A percentile compares a stretch with the other conserved stretches of the same genome.
phyloP scores from a whole-genome alignment of 2,113 vertebrate species.

The Crotalus horridus region DNA sequence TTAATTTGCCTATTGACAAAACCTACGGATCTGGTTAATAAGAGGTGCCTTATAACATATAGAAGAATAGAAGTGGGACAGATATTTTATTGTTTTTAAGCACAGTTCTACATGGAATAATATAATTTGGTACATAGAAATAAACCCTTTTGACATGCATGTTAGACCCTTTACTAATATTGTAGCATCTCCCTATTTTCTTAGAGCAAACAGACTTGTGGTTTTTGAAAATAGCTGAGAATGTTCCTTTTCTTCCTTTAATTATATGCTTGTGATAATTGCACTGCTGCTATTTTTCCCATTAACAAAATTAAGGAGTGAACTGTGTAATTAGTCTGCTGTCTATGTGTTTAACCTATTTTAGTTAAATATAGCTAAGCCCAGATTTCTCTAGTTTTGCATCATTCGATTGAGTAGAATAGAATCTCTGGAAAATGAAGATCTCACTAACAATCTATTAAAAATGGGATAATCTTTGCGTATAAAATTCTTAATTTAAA shows the following conservation, averaged over 20 bases:
- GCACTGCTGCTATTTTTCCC: constrained; percentile 40
- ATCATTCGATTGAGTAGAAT: background rate
- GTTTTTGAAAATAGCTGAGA: constrained; percentile 3
- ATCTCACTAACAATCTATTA: constrained; percentile 2
- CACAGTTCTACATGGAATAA: background rate
- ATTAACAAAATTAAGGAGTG: constrained; percentile 41
- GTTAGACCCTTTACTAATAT: background rate
- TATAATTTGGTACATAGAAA: background rate
- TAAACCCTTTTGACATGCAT: background rate
- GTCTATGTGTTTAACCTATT: constrained; percentile 32
- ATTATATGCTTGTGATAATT: constrained; percentile 56
- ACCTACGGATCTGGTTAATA: background rate
- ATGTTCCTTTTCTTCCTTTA: background rate
- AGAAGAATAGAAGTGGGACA: background rate
- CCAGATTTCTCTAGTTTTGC: background rate
- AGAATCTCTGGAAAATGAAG: background rate
- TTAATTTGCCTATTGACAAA: background rate
- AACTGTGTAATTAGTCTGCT: constrained; percentile 33
- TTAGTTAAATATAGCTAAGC: constrained; percentile 7
- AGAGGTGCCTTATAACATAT: background rate
- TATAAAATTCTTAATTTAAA: background rate
- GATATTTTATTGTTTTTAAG: background rate
- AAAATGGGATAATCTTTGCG: background rate
- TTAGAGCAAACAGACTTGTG: background rate
- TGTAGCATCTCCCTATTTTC: background rate